These are phyloP conservation scores for Gandaritis pyraliata DNA, from an alignment of 2,888 invertebrate species.

Conservation along the genomic window DNA sequence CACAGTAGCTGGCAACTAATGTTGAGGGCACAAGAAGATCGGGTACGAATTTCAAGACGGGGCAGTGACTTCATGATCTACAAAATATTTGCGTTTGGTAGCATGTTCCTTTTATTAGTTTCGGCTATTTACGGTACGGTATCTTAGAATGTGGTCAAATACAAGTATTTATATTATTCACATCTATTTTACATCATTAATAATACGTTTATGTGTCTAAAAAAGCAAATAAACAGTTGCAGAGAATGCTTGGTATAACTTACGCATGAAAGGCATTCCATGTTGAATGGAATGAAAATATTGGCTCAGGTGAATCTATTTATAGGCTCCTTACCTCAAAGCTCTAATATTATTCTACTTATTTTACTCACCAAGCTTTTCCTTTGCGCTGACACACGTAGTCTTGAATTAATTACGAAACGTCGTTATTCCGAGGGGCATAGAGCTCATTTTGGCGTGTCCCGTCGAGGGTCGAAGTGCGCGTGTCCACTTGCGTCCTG, in stretches of 20 bases:
- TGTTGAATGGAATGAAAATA: constrained; percentile 5
- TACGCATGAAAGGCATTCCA: constrained; percentile 1
- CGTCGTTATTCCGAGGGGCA: constrained; percentile 65
- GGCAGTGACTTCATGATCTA: too few species aligned
- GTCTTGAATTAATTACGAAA: constrained; percentile 68
- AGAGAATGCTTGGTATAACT: neutral
- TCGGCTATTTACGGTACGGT: too few species aligned
- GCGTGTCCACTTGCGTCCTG: constrained; percentile 61
- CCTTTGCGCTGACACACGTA: constrained; percentile 60
- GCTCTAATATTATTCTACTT: constrained; percentile 58
- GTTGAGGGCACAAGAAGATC: neutral
- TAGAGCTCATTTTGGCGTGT: constrained; percentile 75
- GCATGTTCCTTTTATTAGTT: too few species aligned
- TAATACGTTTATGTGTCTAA: neutral
- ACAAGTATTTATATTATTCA: too few species aligned
- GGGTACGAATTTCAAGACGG: neutral
- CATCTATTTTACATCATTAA: too few species aligned
- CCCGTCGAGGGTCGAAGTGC: constrained; percentile 56
- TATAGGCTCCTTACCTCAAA: constrained; percentile 42
- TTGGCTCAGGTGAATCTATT: constrained; percentile 1
- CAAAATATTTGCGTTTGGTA: too few species aligned
- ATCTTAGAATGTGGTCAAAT: too few species aligned
- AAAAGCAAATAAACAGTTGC: neutral
- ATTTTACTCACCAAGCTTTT: constrained; percentile 66
- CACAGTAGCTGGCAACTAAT: neutral